Evolutionary conservation across 2,113 vertebrate genomes (phyloP).

Genomic region (Hirundichthys speculiger): DNA sequence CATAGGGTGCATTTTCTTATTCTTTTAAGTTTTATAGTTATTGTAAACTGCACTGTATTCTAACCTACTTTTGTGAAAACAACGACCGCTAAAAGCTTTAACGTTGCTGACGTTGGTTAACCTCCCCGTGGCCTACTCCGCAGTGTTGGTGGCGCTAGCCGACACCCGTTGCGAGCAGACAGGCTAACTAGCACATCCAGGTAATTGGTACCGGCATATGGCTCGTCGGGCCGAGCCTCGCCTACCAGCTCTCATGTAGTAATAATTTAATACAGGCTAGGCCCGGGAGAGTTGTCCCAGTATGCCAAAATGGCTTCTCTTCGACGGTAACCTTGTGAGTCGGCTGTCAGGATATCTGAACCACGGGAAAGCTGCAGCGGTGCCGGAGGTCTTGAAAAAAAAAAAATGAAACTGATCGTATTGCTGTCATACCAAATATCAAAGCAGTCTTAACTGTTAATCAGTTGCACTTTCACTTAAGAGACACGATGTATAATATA

Average conservation of each 20-base stretch:
- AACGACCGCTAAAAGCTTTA: accelerated
- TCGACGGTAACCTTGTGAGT: conserved; percentile 53
- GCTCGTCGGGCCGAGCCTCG: conserved; percentile 21
- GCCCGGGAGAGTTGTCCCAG: not conserved
- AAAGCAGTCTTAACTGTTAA: too few species aligned
- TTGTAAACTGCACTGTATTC: accelerated
- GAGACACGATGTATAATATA: too few species aligned
- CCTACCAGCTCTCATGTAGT: conserved; percentile 9
- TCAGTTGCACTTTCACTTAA: too few species aligned
- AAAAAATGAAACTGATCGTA: too few species aligned
- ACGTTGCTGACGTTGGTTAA: accelerated
- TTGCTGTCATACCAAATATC: too few species aligned
- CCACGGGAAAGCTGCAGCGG: too few species aligned
- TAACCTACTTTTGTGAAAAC: not conserved
- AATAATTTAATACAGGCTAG: conserved; percentile 5
- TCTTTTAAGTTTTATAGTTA: accelerated
- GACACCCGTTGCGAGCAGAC: not conserved
- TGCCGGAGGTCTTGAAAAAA: too few species aligned
- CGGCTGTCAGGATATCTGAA: conserved; percentile 16
- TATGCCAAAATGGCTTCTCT: conserved; percentile 63
- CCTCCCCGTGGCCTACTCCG: conserved; percentile 7
- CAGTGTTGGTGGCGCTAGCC: not conserved
- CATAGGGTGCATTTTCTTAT: not conserved
- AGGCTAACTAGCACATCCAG: conserved; percentile 16
- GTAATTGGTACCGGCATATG: conserved; percentile 28